Evolutionary conservation across 2,113 vertebrate species (phyloP), one percentile per base, ranked within the genome.

Genomic region (Hemiscyllium ocellatum): DNA sequence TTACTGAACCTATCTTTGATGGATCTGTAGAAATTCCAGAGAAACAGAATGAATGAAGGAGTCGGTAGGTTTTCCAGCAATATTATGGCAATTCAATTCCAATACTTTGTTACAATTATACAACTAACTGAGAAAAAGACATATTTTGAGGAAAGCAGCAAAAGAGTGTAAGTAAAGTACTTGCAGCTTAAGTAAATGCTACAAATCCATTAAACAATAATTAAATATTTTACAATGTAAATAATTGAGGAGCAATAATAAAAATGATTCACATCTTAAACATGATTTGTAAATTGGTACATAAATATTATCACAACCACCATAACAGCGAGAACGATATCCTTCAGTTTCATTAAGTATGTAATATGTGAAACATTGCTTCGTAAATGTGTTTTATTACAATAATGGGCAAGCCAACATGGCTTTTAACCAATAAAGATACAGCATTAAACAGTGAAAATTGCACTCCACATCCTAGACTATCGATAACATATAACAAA

Each of bases 321-420:
- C 76, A 37, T 80, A 4, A 4, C 76, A 15, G 2, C 17, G 78
- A 42, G 78, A n/a, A 17, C 13, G 19, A 37, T 37, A 61, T 22
- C 0, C 17, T 91, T 91, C 26, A 65, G 89, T 37, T 20, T 66
- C 89, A 91, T n/a, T 65, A 91, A 91, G 61, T 65, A 90, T 5
- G 20, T 65, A 65, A 91, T 66, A 19, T 65, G 26, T 61, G 33
- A 91, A 8, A 65, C 4, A 65, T 66, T 91, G 89, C 89, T 91
- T 91, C 6, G n/a, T 66, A 91, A 65, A 66, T 91, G n/a, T 65
- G 89, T 29, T 91, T 91, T 91, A n/a, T 91, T 37, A 66, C 89
- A 91, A 65, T 91, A n/a, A 19, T 66, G 56, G 50, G 5, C 19
- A 15, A 91, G 19, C 15, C 37, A 15, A 91, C 66, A 13, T 65